Evolutionary conservation across 30 jellyfish, hydroid and myxozoan genomes (phyloP), one percentile per base, ranked within the genome.

Genomic region (Chrysaora quinquecirrha): DNA sequence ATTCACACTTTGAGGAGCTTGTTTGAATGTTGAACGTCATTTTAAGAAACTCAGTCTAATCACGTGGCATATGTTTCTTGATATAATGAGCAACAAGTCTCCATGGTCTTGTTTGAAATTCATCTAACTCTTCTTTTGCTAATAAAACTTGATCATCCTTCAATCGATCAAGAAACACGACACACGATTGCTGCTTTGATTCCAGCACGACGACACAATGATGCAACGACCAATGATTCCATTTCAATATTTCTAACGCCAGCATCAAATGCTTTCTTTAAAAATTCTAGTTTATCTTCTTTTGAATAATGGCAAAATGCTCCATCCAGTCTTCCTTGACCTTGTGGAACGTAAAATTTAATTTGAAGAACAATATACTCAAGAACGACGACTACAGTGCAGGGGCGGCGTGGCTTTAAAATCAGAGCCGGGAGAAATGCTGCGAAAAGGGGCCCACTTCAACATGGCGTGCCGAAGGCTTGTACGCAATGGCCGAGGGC

Each of bases 321-420:
- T 1, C 98, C 98, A 82, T 93, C 98, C 65, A 93, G 30, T 50
- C 98, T 75, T 4, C 91, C 96, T 76, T 93, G 98, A 9, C 97
- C 98, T 90, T 38, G 54, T 38, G n/a, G n/a, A n/a, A n/a, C n/a
- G n/a, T n/a, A n/a, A n/a, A n/a, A n/a, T 30, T 4, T 7, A 30
- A 4, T 6, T 18, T 30, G 69, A 67, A 67, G 14, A 30, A 22
- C n/a, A 9, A 61, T 10, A 6, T 4, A 11, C 23, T 16, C 11
- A 23, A 22, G 12, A 18, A 23, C 11, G 30, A 25, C 21, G 31
- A 10, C 14, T 10, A 61, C 73, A 61, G 14, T 12, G n/a, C n/a
- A n/a, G n/a, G n/a, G n/a, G n/a, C n/a, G n/a, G n/a, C n/a, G n/a
- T n/a, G n/a, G n/a, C n/a, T n/a, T n/a, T n/a, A n/a, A n/a, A n/a